These are phyloP conservation scores for Catostomus latipinnis DNA, from an alignment of 2,797 vertebrate genomes.

Conservation along the genomic window DNA sequence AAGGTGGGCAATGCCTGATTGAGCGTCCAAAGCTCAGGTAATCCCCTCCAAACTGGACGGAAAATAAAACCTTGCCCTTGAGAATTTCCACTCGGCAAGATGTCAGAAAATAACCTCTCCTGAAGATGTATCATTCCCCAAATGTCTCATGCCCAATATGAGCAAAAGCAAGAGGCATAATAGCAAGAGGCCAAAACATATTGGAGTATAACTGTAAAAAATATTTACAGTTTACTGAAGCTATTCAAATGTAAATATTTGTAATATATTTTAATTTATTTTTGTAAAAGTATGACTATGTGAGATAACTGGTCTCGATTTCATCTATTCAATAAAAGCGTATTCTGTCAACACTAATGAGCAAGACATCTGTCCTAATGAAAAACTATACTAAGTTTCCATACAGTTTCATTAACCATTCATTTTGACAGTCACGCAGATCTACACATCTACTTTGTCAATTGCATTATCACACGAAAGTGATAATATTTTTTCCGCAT, in stretches of 20 bases:
- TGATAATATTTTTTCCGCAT: conserved; percentile 76
- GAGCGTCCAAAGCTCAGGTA: conserved; percentile 71
- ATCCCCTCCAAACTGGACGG: conserved; percentile 70
- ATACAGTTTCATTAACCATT: conserved; percentile 65
- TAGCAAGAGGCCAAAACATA: no score
- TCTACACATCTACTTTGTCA: conserved; percentile 64
- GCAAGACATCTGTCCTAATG: conserved; percentile 26
- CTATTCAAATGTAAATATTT: no score
- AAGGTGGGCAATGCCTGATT: conserved; percentile 60
- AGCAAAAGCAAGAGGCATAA: no score
- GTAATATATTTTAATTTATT: no score
- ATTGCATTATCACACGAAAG: conserved; percentile 69
- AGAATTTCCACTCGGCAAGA: not conserved
- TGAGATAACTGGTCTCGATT: conserved; percentile 1
- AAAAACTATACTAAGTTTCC: conserved; percentile 55
- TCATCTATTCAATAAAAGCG: not conserved
- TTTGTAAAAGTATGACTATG: not conserved
- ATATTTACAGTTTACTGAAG: no score
- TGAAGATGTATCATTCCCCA: conserved; percentile 28
- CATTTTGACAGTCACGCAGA: conserved; percentile 57
- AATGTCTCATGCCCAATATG: not conserved
- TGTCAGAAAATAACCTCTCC: conserved; percentile 51
- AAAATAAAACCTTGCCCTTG: conserved; percentile 63
- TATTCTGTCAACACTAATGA: conserved; percentile 23
- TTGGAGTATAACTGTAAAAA: no score